Evolutionary conservation across 2,888 invertebrate genomes (phyloP).

Genomic region (Sarcophaga subvicina): DNA sequence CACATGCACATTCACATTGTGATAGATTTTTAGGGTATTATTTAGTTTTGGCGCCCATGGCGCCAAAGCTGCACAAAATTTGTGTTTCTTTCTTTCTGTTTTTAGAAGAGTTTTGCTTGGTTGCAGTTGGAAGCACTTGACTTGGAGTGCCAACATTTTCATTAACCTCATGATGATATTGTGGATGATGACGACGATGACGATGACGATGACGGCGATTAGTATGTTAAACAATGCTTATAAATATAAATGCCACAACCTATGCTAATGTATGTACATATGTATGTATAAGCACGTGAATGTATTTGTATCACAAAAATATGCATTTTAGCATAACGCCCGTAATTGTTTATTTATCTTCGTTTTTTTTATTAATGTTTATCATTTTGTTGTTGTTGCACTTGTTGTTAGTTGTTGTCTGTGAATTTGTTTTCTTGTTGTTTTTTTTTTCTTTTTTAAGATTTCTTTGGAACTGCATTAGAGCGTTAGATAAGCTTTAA

Average conservation of each 20-base stretch:
- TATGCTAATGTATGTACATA: conserved; percentile 20
- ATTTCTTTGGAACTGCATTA: conserved; percentile 77
- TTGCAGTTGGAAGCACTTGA: conserved; percentile 79
- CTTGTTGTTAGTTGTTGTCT: too few relatives aligned
- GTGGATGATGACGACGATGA: conserved; percentile 44
- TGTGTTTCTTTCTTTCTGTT: not conserved
- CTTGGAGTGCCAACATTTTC: conserved; percentile 80
- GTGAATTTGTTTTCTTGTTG: too few relatives aligned
- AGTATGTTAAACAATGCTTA: conserved; percentile 59
- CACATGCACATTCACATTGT: conserved; percentile 8
- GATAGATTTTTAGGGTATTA: conserved; percentile 52
- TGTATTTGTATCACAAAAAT: conserved; percentile 46
- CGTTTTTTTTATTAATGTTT: not conserved
- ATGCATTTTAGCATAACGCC: conserved; percentile 78
- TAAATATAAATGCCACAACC: conserved; percentile 20
- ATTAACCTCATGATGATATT: conserved; percentile 75
- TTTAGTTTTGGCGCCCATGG: conserved; percentile 68
- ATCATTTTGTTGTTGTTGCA: too few relatives aligned
- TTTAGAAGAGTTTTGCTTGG: conserved; percentile 68
- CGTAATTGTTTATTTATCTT: conserved; percentile 75
- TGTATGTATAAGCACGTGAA: conserved; percentile 18
- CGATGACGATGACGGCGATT: conserved; percentile 65
- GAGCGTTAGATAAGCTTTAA: conserved; percentile 71
- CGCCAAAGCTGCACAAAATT: conserved; percentile 63
- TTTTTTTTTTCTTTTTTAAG: conserved; percentile 6